Percentiles rank a stretch among this genome's conserved stretches.
Conservation (phyloP, 1,140 invertebrate genomes). For the Belonocnema kinseyi region DNA sequence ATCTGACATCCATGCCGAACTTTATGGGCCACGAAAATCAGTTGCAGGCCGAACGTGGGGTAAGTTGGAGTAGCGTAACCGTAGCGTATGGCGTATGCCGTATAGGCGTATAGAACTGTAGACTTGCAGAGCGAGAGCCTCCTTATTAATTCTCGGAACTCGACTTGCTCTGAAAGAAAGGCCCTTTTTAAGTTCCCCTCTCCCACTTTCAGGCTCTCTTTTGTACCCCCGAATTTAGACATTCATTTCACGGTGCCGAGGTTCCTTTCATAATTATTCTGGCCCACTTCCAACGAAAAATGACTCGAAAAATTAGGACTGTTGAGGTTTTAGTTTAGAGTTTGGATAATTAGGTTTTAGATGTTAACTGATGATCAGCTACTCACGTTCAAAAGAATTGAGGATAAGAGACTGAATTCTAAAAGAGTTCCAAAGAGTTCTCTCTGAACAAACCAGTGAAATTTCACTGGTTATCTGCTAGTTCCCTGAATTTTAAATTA, state of each 20-base stretch:
- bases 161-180: slow-evolving; percentile 30
- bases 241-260: slow-evolving; percentile 20
- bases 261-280: slow-evolving; percentile 9
- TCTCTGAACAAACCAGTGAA: too few relatives aligned
- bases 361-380: too few relatives aligned
- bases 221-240: slow-evolving; percentile 36
- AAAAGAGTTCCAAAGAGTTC: too few relatives aligned
- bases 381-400: too few relatives aligned
- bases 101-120: too few relatives aligned
- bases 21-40: slow-evolving; percentile 87
- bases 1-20: slow-evolving; percentile 92
- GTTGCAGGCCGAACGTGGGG: slow-evolving; percentile 83
- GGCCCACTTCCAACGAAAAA: neutral
- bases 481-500: too few relatives aligned
- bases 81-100: too few relatives aligned
- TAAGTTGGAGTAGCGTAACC: slow-evolving; percentile 68
- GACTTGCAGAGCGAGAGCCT: slow-evolving; percentile 9
- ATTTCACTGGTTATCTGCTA: too few relatives aligned
- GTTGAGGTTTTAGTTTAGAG: too few relatives aligned
- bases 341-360: neutral
- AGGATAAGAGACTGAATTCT: too few relatives aligned
- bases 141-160: slow-evolving; percentile 26
- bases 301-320: neutral
- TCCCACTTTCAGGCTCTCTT: neutral
- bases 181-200: slow-evolving; percentile 10